Percentiles rank a stretch among this genome's conserved stretches.
Evolutionary conservation across 2,797 vertebrate genomes (phyloP).

Genomic region (Hafferia zeledoni): DNA sequence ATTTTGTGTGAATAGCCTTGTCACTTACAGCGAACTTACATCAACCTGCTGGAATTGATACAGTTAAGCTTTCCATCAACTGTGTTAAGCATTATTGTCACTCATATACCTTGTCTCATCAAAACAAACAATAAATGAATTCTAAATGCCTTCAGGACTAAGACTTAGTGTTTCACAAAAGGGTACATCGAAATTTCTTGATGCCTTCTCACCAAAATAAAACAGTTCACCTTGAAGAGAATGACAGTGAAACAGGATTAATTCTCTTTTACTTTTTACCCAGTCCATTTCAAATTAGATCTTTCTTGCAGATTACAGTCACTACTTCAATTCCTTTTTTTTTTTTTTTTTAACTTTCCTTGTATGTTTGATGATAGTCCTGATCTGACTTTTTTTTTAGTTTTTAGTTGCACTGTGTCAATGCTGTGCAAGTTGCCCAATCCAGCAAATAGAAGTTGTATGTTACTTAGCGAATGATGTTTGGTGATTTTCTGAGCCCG

Average conservation of each 20-base stretch:
- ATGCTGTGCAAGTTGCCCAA: background rate
- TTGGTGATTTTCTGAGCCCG: background rate
- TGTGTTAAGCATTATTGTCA: background rate
- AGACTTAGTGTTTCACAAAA: background rate
- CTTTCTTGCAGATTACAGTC: background rate
- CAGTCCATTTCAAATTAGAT: background rate
- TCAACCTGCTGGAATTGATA: slow-evolving; percentile 18
- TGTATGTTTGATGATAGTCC: background rate
- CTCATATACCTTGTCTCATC: background rate
- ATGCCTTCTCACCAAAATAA: background rate
- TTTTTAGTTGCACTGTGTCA: background rate
- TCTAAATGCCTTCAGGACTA: background rate
- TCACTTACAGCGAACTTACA: slow-evolving; percentile 28
- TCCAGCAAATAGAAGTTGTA: background rate
- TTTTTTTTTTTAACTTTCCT: background rate
- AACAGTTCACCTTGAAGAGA: slow-evolving; percentile 14
- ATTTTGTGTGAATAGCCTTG: slow-evolving; percentile 33
- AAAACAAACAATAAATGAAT: slow-evolving; percentile 43
- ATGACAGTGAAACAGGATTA: background rate
- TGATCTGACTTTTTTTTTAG: background rate
- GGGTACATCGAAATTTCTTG: background rate
- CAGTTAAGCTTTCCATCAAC: slow-evolving; percentile 41
- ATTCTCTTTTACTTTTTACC: background rate
- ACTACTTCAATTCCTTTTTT: background rate
- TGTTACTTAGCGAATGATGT: background rate